phyloP scores from a whole-genome alignment of 1,140 invertebrate species.

The Hermetia illucens region DNA sequence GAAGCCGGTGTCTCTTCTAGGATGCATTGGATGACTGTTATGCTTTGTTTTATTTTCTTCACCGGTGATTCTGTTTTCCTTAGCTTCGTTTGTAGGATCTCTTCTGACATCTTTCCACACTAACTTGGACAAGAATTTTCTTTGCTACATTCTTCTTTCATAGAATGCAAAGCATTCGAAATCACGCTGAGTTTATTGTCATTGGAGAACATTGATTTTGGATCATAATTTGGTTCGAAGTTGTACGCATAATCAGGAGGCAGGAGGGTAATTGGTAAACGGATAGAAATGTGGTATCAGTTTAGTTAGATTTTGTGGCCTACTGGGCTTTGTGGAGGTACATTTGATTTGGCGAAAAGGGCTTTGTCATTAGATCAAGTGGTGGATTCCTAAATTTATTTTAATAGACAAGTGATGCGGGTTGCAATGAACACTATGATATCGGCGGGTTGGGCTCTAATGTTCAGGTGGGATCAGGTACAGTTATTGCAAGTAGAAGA shows the following conservation, averaged over 20 bases:
- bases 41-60: conserved; percentile 25
- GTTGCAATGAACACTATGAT: conserved; percentile 11
- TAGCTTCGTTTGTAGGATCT: conserved; percentile 24
- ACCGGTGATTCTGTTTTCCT: conserved; percentile 23
- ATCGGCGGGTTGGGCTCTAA: conserved; percentile 5
- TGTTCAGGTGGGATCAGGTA: conserved; percentile 17
- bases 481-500: conserved; percentile 24
- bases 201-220: conserved; percentile 40
- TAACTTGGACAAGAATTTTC: conserved; percentile 37
- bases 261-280: conserved; percentile 52
- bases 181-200: conserved; percentile 32
- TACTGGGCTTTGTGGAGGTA: conserved; percentile 29
- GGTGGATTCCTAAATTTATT: conserved; percentile 29
- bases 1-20: conserved; percentile 27
- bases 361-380: conserved; percentile 26
- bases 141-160: conserved; percentile 60
- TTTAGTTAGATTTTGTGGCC: conserved; percentile 17
- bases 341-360: conserved; percentile 32
- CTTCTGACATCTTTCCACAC: conserved; percentile 17
- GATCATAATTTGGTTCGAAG: conserved; percentile 40
- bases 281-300: conserved; percentile 25
- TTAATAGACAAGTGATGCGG: conserved; percentile 9
- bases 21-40: conserved; percentile 21
- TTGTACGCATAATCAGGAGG: conserved; percentile 62
- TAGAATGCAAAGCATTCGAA: conserved; percentile 18